Percentiles rank a stretch among this genome's conserved stretches.
These are phyloP conservation scores for Suricata suricatta DNA, from an alignment of 2,113 vertebrate species.

Conservation along the genomic window DNA sequence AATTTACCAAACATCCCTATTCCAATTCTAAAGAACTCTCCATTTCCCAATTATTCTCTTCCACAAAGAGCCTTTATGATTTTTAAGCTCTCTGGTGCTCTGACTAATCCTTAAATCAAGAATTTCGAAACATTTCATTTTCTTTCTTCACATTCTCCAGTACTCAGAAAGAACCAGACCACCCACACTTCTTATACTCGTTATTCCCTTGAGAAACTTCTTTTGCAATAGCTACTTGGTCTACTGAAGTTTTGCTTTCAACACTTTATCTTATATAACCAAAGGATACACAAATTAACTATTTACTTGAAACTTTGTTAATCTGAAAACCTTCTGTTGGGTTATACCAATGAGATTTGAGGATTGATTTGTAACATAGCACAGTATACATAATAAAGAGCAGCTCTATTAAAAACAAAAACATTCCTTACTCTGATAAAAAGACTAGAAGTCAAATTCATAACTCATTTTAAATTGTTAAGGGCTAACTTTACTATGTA, in stretches of 20 bases:
- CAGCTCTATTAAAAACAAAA: neutral
- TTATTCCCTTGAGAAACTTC: neutral
- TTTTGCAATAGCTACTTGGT: neutral
- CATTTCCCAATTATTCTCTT: neutral
- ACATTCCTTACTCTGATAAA: neutral
- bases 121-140: neutral
- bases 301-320: neutral
- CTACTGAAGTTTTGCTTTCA: neutral
- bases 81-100: neutral
- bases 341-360: neutral
- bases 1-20: neutral
- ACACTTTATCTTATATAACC: conserved; percentile 7
- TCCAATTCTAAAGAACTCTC: neutral
- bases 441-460: neutral
- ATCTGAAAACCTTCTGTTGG: neutral
- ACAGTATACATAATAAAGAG: neutral
- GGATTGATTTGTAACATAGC: neutral
- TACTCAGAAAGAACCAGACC: neutral
- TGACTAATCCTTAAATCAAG: neutral
- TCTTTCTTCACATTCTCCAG: neutral
- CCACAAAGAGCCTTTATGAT: neutral
- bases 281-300: neutral
- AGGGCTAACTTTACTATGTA: neutral
- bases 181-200: neutral
- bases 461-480: conserved; percentile 31